Base-by-base conservation (phyloP, 2,888 invertebrate genomes). In the Limulus polyphemus region DNA sequence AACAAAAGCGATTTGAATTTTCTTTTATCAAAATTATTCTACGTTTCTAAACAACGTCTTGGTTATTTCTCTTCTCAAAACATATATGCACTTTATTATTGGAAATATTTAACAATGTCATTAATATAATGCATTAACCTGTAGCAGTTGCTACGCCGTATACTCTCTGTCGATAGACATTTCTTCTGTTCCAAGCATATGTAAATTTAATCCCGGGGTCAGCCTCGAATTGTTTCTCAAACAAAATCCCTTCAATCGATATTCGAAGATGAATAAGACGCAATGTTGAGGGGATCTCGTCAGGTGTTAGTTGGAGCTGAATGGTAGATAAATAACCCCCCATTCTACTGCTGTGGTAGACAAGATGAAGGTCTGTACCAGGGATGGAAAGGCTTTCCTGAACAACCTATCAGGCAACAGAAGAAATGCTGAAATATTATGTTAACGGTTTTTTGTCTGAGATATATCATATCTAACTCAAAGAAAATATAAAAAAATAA, bases 161-260 rank as follows among this genome's bases (percentile, higher is more conserved):
- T 49, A 74, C 74, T 49, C 74, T 70, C 60, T 74, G 74, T 46
- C 74, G 67, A 79, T 98, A 99, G 54, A 95, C 94, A 77, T 99
- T 98, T 67, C 92, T 82, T 76, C 95, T 90, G 77, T 95, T 94
- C 99, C 99, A 99, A 2, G 94, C 90, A 75, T 95, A 99, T 11
- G 90, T 92, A 77, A 95, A 94, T 59, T 89, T 90, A 63, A 99
- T 80, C 75, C 92, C 90, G 0, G 95, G 91, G 77, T 95, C 95
- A 0, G 98, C 95, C 77, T 97, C 97, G 76, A 98, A 95, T 0
- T 87, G 86, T 77, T 89, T 88, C 13, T 91, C 87, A 76, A 93
- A 89, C 13, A 92, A 80, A 1, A 91, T 90, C 9, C 97, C 97
- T 77, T 95, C 94, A 64, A 94, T 91, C 74, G 71, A 71, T 55